Percentiles rank a stretch among this genome's conserved stretches.
Evolutionary conservation across 2,888 invertebrate species (phyloP).

Genomic region (Pandemis cinnamomeana): DNA sequence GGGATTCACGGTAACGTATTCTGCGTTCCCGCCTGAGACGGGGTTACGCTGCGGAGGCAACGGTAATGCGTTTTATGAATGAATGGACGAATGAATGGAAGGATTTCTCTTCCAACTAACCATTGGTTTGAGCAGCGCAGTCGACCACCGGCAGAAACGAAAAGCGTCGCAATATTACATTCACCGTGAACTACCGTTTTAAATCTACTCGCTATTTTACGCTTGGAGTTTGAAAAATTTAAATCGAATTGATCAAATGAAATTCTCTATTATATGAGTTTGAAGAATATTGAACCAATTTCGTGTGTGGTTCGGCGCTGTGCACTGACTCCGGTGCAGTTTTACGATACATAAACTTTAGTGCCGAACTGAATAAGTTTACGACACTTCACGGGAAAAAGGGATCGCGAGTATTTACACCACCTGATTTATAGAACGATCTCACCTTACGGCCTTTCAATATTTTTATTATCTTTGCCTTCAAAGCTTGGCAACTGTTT

Average conservation of each 20-base stretch:
- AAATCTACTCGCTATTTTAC: constrained; percentile 9
- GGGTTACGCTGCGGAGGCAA: constrained; percentile 61
- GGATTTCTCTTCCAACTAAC: constrained; percentile 76
- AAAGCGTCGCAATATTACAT: constrained; percentile 16
- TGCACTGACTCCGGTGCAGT: constrained; percentile 54
- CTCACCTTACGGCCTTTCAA: constrained; percentile 27
- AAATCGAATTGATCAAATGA: constrained; percentile 14
- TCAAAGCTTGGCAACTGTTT: constrained; percentile 8
- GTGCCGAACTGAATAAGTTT: constrained; percentile 57
- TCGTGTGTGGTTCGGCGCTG: constrained; percentile 47
- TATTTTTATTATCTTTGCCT: constrained; percentile 30
- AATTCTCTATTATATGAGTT: constrained; percentile 42
- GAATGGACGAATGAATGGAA: constrained; percentile 74
- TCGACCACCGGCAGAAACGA: constrained; percentile 47
- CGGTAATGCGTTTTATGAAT: constrained; percentile 81
- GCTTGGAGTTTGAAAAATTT: constrained; percentile 26
- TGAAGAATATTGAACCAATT: constrained; percentile 55
- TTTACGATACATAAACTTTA: constrained; percentile 69
- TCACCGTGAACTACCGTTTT: constrained; percentile 1
- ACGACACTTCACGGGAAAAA: constrained; percentile 56
- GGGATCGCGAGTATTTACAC: constrained; percentile 48
- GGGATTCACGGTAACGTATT: constrained; percentile 70
- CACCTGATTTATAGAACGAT: constrained; percentile 45
- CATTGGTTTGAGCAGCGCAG: constrained; percentile 67
- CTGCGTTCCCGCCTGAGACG: constrained; percentile 64